Conservation (phyloP, 2,113 vertebrate genomes). For the Rhea americana region DNA sequence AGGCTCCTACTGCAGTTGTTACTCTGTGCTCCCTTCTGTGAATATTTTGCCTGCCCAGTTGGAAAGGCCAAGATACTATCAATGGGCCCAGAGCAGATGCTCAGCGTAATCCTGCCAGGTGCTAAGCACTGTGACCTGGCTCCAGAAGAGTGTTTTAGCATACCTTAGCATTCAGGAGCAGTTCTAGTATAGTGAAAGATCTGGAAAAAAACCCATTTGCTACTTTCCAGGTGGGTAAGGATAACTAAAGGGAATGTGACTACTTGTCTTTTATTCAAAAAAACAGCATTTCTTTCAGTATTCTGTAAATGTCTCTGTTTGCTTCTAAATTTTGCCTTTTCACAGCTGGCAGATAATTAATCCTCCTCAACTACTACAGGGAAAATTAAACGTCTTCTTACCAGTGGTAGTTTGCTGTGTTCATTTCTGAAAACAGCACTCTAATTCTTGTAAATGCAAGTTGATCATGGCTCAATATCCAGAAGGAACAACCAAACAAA, state of each 20-base stretch:
- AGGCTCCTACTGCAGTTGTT: background rate
- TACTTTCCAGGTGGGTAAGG: background rate
- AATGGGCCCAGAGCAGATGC: background rate
- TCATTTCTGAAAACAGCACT: background rate
- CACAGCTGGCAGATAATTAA: background rate
- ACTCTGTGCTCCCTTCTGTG: background rate
- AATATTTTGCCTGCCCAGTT: background rate
- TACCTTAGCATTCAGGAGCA: background rate
- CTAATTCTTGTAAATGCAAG: background rate
- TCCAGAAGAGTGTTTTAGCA: background rate
- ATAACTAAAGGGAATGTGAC: background rate
- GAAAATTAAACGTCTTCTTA: background rate
- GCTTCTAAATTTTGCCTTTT: background rate
- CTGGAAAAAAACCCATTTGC: background rate
- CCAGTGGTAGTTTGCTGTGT: background rate
- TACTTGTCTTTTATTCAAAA: background rate
- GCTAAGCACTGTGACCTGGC: background rate
- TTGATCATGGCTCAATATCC: background rate
- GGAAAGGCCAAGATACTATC: background rate
- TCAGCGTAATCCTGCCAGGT: background rate
- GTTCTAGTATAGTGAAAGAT: background rate
- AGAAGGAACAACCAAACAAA: background rate
- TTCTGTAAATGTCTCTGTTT: background rate
- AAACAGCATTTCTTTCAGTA: background rate
- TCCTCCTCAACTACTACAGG: background rate